phyloP scores from a whole-genome alignment of 2,888 invertebrate genomes.

The Aphidoletes aphidimyza region DNA sequence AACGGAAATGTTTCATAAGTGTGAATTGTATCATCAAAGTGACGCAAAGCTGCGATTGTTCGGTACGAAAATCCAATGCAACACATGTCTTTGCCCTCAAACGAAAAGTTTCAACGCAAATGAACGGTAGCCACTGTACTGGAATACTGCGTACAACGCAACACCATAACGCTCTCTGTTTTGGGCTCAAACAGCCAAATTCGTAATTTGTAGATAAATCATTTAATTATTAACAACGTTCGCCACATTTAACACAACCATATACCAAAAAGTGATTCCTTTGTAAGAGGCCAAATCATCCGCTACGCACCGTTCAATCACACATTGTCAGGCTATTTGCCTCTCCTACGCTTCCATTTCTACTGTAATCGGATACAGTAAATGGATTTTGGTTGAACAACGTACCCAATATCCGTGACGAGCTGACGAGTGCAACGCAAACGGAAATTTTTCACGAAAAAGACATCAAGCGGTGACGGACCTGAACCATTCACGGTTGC shows the following conservation, averaged over 20 bases:
- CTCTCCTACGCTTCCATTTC: not conserved
- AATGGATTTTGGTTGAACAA: conserved; percentile 5
- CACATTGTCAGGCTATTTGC: not conserved
- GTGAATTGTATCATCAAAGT: not conserved
- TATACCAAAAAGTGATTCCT: conserved; percentile 36
- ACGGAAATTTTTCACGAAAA: not conserved
- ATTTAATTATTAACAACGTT: conserved; percentile 54
- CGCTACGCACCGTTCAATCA: not conserved
- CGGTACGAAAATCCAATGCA: not conserved
- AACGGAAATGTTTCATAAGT: not conserved
- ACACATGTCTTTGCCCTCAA: not conserved
- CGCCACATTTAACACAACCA: conserved; percentile 54
- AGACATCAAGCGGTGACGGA: not conserved
- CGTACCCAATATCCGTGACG: conserved; percentile 14
- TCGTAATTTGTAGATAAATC: conserved; percentile 54
- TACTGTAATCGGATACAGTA: conserved; percentile 14
- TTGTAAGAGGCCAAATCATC: not conserved
- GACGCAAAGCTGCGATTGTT: not conserved
- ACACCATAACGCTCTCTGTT: not conserved
- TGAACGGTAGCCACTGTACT: not conserved
- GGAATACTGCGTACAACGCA: conserved; percentile 29
- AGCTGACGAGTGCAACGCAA: not conserved
- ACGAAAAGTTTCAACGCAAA: not conserved
- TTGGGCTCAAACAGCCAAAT: not conserved
- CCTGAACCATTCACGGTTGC: not conserved